Conservation (phyloP, 2,113 vertebrate species). For the Hippotragus niger region DNA sequence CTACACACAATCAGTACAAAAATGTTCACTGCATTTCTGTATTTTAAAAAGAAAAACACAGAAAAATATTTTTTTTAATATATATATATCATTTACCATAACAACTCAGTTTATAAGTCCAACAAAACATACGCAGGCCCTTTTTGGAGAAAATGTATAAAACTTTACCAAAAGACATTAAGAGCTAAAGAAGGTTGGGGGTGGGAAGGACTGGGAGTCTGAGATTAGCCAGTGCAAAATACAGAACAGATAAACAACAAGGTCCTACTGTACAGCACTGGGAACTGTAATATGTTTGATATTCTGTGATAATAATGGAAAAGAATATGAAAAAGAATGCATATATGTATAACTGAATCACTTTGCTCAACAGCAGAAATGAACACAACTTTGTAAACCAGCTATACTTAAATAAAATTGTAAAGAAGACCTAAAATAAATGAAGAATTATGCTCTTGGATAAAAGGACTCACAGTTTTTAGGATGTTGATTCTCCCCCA, state of each 20-base stretch:
- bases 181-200: neutral
- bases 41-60: neutral
- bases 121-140: neutral
- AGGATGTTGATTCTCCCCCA: neutral
- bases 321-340: neutral
- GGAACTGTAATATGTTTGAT: neutral
- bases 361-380: neutral
- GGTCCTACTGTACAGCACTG: neutral
- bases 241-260: neutral
- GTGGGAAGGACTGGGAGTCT: neutral
- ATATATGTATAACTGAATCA: neutral
- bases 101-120: neutral
- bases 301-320: neutral
- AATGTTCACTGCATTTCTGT: neutral
- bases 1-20: neutral
- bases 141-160: neutral
- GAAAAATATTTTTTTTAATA: neutral
- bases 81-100: neutral
- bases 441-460: neutral
- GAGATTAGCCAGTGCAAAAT: neutral
- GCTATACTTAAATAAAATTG: neutral
- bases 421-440: neutral
- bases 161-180: neutral
- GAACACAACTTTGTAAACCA: neutral
- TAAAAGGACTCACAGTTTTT: neutral